Evolutionary conservation across 2,113 vertebrate species (phyloP).

Genomic region (Amblyopsis rosae): DNA sequence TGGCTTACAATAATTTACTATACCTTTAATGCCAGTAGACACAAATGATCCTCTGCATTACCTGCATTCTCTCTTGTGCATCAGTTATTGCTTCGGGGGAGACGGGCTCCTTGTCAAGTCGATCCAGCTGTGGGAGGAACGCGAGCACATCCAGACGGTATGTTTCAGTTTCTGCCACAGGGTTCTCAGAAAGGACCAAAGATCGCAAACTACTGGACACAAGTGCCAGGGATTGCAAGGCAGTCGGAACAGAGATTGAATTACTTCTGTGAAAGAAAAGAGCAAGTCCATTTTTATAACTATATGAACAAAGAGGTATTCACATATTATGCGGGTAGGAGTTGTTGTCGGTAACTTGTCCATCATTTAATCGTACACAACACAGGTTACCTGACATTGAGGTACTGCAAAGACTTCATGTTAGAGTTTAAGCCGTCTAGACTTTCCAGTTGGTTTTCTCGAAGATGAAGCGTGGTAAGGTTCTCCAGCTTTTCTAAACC

Average conservation of each 20-base stretch:
- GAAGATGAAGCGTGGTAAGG: conserved; percentile 86
- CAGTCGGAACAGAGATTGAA: conserved; percentile 47
- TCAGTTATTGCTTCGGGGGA: conserved; percentile 81
- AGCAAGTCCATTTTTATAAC: no score
- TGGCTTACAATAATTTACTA: no score
- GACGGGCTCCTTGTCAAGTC: conserved; percentile 84
- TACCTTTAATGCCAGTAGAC: background rate
- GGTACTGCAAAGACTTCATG: conserved; percentile 88
- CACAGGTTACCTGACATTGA: conserved; percentile 78
- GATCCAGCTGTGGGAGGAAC: conserved; percentile 76
- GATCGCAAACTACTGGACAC: conserved; percentile 72
- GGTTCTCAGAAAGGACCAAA: conserved; percentile 86
- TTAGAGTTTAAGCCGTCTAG: conserved; percentile 81
- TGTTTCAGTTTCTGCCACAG: conserved; percentile 67
- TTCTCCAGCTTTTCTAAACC: conserved; percentile 78
- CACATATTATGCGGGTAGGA: background rate
- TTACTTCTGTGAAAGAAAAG: conserved; percentile 64
- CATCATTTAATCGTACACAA: no score
- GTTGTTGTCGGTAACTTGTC: background rate
- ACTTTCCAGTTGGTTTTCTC: conserved; percentile 85
- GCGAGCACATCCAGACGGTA: conserved; percentile 80
- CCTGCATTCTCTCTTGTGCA: conserved; percentile 62
- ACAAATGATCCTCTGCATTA: conserved; percentile 22
- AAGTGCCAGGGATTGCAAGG: conserved; percentile 43
- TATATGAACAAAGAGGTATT: background rate